phyloP scores from a whole-genome alignment of 2,113 vertebrate species.

The Erinaceus europaeus region DNA sequence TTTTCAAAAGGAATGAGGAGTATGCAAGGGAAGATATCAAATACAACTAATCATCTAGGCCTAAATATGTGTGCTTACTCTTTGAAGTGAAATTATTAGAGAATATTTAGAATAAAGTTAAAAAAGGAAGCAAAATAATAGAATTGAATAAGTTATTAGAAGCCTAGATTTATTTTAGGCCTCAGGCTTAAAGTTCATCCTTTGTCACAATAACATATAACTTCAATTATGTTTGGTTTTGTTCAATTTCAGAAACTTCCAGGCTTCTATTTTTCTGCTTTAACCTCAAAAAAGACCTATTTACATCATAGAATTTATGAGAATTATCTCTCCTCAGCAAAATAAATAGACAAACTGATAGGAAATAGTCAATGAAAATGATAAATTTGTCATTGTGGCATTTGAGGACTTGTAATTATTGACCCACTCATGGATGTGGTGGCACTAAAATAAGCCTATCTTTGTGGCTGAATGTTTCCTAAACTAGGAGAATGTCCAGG shows the following conservation, averaged over 20 bases:
- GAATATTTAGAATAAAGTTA: too few relatives aligned
- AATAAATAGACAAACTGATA: too few relatives aligned
- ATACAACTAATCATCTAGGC: neutral
- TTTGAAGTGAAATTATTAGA: too few relatives aligned
- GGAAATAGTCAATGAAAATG: slow-evolving; percentile 3
- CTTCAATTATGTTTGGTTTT: neutral
- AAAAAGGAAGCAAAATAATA: too few relatives aligned
- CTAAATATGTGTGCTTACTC: too few relatives aligned
- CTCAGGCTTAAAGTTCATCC: neutral
- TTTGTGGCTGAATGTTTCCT: neutral
- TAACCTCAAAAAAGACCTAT: neutral
- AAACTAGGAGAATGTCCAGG: neutral
- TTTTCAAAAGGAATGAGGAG: neutral
- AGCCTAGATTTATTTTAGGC: neutral
- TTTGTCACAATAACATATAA: slow-evolving; percentile 1
- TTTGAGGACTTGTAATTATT: neutral
- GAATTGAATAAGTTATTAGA: neutral
- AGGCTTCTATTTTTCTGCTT: neutral
- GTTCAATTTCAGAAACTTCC: neutral
- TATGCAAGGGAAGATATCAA: neutral
- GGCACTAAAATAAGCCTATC: neutral
- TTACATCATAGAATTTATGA: neutral
- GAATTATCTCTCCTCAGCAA: too few relatives aligned
- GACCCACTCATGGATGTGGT: too few relatives aligned
- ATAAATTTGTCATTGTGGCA: neutral